phyloP scores from a whole-genome alignment of 2,113 vertebrate genomes.

The Thryonomys swinderianus region DNA sequence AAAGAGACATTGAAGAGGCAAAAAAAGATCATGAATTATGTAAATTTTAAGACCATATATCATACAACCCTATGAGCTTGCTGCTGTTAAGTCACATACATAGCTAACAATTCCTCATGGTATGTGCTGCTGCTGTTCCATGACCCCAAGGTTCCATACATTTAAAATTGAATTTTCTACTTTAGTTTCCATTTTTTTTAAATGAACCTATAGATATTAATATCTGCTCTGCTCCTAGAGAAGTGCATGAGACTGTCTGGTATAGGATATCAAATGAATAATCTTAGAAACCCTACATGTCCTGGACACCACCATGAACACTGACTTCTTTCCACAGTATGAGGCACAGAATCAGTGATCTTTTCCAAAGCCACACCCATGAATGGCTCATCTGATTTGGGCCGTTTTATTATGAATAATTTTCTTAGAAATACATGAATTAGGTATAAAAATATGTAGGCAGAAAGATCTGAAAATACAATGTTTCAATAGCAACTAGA shows the following conservation, averaged over 20 bases:
- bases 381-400: not conserved
- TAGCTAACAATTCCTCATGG: not conserved
- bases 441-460: not conserved
- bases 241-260: not conserved
- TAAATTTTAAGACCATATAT: not conserved
- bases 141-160: not conserved
- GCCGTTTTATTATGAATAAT: not conserved
- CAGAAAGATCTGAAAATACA: not conserved
- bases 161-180: not conserved
- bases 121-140: not conserved
- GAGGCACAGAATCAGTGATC: not conserved
- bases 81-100: not conserved
- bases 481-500: not conserved
- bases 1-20: not conserved
- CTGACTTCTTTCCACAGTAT: not conserved
- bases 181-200: not conserved
- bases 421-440: not conserved
- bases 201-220: not conserved
- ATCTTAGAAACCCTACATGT: not conserved
- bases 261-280: not conserved
- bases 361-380: not conserved
- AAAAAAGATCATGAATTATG: not conserved
- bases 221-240: not conserved
- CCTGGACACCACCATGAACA: not conserved
- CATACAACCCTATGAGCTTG: not conserved